phyloP scores from a whole-genome alignment of 2,888 invertebrate species.

The Alcis repandata region DNA sequence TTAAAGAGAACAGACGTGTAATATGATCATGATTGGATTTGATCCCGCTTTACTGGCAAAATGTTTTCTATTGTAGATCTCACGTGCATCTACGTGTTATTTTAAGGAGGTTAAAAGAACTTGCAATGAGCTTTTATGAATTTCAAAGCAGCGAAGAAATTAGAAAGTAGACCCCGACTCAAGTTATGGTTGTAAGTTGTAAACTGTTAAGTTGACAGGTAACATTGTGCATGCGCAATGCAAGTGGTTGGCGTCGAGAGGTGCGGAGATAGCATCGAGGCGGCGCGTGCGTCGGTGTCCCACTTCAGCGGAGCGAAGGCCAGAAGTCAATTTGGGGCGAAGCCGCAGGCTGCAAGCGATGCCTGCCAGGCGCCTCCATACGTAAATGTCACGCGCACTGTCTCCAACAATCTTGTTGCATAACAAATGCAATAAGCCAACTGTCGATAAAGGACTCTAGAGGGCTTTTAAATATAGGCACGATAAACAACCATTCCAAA shows the following conservation, averaged over 20 bases:
- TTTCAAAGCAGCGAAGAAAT: slow-evolving; percentile 32
- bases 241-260: slow-evolving; percentile 56
- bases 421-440: slow-evolving; percentile 54
- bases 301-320: slow-evolving; percentile 70
- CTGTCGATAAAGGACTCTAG: slow-evolving; percentile 49
- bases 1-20: slow-evolving; percentile 43
- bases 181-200: slow-evolving; percentile 46
- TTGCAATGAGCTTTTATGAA: background rate
- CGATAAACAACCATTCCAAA: slow-evolving; percentile 18
- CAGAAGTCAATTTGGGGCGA: slow-evolving; percentile 76
- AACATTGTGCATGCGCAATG: slow-evolving; percentile 53
- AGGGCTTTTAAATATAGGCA: slow-evolving; percentile 39
- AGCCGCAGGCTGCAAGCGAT: slow-evolving; percentile 66
- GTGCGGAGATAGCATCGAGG: slow-evolving; percentile 49
- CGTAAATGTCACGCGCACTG: slow-evolving; percentile 76
- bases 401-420: slow-evolving; percentile 66
- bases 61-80: background rate
- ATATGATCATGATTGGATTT: slow-evolving; percentile 3
- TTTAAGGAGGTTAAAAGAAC: slow-evolving; percentile 1
- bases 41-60: slow-evolving; percentile 5
- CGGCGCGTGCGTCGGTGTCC: slow-evolving; percentile 59
- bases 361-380: slow-evolving; percentile 59
- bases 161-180: slow-evolving; percentile 54
- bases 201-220: slow-evolving; percentile 50
- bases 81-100: background rate